Conservation (phyloP, 2,113 vertebrate genomes). For the Pelusios castaneus region DNA sequence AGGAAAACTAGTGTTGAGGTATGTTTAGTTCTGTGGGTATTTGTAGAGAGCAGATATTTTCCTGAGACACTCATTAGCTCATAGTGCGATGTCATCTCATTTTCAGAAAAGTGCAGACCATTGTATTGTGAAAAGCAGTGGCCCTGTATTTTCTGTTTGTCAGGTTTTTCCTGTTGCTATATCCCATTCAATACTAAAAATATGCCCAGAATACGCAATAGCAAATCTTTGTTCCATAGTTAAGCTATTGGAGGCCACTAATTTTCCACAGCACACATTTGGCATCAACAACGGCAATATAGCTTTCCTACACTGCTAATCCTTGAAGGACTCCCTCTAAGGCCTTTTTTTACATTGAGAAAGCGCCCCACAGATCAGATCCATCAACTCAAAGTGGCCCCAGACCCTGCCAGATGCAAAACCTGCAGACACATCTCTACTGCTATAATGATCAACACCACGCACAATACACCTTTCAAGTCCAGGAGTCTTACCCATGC, state of each 20-base stretch:
- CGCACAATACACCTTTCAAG: neutral
- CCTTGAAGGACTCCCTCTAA: neutral
- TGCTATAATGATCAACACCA: neutral
- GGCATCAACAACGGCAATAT: neutral
- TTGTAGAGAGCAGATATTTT: neutral
- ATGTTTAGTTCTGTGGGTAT: neutral
- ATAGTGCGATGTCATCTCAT: neutral
- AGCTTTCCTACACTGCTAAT: neutral
- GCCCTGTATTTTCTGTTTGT: neutral
- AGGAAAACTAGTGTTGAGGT: neutral
- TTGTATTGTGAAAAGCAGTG: rapidly evolving
- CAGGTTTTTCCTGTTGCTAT: neutral
- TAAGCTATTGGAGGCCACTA: neutral
- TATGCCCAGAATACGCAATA: neutral
- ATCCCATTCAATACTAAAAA: neutral
- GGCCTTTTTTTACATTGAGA: neutral
- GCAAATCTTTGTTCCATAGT: neutral
- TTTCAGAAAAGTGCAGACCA: neutral
- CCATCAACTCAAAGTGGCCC: neutral
- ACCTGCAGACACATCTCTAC: neutral
- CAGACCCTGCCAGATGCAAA: neutral
- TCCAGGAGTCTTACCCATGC: neutral
- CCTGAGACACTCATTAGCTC: neutral
- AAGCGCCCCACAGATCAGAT: neutral
- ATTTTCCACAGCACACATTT: neutral